Evolutionary conservation across 2,797 vertebrate genomes (phyloP).

Genomic region (Ambastaia sidthimunki): DNA sequence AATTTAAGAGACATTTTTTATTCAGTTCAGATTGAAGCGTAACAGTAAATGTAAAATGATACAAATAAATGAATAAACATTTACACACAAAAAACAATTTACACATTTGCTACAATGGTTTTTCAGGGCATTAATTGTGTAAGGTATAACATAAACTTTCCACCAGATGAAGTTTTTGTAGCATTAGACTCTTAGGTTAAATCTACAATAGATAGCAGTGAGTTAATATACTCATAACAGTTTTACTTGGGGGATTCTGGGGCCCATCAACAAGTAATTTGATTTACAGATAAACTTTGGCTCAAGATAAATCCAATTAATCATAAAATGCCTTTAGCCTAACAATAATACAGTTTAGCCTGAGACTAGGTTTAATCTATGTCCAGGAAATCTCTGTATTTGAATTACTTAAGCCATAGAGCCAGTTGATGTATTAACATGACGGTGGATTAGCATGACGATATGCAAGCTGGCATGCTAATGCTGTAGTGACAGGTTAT

Average conservation of each 20-base stretch:
- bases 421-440: constrained; percentile 36
- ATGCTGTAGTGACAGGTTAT: constrained; percentile 43
- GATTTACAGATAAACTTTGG: constrained; percentile 24
- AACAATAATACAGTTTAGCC: constrained; percentile 17
- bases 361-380: constrained; percentile 10
- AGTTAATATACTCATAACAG: constrained; percentile 10
- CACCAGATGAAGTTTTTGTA: no score
- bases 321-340: constrained; percentile 12
- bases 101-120: no score
- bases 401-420: not conserved
- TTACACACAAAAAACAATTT: no score
- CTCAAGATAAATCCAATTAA: constrained; percentile 33
- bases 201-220: not conserved
- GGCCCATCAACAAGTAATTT: constrained; percentile 29
- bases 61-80: no score
- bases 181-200: not conserved
- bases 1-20: no score
- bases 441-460: constrained; percentile 47
- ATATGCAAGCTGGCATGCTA: constrained; percentile 51
- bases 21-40: no score
- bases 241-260: constrained; percentile 10
- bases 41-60: no score
- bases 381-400: constrained; percentile 1
- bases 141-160: no score
- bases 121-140: no score